phyloP scores from a whole-genome alignment of 2,797 vertebrate species.

The Chaetodon trifasciatus region DNA sequence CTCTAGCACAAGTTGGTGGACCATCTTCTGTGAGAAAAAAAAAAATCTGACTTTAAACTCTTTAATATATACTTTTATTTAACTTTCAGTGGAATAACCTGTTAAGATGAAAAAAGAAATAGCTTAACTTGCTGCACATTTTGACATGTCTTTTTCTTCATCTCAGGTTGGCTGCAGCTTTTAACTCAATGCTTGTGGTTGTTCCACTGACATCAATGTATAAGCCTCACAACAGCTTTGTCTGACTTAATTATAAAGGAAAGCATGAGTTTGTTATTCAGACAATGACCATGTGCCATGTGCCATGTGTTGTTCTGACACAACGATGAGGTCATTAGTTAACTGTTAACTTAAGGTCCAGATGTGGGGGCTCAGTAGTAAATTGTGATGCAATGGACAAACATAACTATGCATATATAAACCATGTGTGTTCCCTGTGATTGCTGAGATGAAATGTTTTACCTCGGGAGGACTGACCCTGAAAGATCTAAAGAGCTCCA shows the following conservation, averaged over 20 bases:
- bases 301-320: constrained; percentile 57
- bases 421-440: constrained; percentile 29
- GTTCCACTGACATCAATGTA: constrained; percentile 51
- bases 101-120: neutral
- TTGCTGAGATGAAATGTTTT: neutral
- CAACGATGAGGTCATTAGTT: constrained; percentile 77
- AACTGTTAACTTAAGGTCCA: constrained; percentile 67
- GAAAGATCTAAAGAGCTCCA: constrained; percentile 1
- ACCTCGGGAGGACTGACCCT: neutral
- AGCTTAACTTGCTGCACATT: constrained; percentile 18
- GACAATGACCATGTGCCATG: constrained; percentile 40
- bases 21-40: neutral
- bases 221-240: constrained; percentile 36
- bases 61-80: constrained; percentile 15
- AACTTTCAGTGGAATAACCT: constrained; percentile 18
- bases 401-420: constrained; percentile 31
- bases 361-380: constrained; percentile 66
- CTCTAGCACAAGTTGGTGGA: constrained; percentile 3
- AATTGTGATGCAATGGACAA: constrained; percentile 51
- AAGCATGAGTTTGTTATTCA: constrained; percentile 65
- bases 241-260: constrained; percentile 67
- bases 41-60: neutral
- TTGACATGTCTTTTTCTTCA: neutral
- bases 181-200: constrained; percentile 21
- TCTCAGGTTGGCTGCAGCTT: constrained; percentile 16